Percentiles rank a stretch among this genome's conserved stretches.
These are phyloP conservation scores for Eumerus sabulonum DNA, from an alignment of 2,888 invertebrate genomes.

Conservation along the genomic window DNA sequence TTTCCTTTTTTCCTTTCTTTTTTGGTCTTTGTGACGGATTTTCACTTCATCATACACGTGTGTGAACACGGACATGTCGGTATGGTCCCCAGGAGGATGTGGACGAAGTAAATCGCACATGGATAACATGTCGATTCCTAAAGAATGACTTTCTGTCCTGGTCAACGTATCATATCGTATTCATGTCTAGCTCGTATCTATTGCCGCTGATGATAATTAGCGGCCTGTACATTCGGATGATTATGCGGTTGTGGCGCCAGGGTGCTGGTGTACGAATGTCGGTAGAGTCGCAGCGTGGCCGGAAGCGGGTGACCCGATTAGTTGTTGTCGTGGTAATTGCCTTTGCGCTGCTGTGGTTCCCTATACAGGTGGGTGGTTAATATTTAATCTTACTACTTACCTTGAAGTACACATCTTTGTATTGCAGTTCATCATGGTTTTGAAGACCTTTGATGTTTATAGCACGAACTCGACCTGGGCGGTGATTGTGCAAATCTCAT, in stretches of 20 bases:
- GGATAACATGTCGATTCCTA: conserved; percentile 80
- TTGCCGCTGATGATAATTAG: conserved; percentile 92
- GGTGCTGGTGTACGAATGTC: conserved; percentile 88
- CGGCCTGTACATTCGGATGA: conserved; percentile 92
- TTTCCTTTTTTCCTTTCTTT: conserved; percentile 9
- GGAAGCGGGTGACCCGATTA: conserved; percentile 93
- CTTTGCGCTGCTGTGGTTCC: conserved; percentile 97
- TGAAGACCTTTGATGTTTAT: conserved; percentile 85
- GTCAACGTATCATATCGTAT: conserved; percentile 83
- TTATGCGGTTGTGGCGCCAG: conserved; percentile 90
- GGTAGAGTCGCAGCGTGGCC: conserved; percentile 87
- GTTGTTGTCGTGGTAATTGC: conserved; percentile 94
- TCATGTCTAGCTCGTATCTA: conserved; percentile 92
- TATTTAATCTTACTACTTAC: background rate
- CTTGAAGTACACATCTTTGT: conserved; percentile 6
- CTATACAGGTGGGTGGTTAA: conserved; percentile 89
- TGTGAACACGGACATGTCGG: background rate
- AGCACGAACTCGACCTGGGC: conserved; percentile 78
- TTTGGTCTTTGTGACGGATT: too few relatives aligned
- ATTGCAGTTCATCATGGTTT: conserved; percentile 87
- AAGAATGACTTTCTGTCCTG: conserved; percentile 79
- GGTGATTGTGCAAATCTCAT: conserved; percentile 86
- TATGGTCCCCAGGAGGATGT: conserved; percentile 80
- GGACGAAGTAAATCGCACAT: conserved; percentile 71
- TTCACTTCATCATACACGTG: background rate